These are phyloP conservation scores for Acanthiza pusilla DNA, from an alignment of 2,797 vertebrate genomes.

Conservation along the genomic window DNA sequence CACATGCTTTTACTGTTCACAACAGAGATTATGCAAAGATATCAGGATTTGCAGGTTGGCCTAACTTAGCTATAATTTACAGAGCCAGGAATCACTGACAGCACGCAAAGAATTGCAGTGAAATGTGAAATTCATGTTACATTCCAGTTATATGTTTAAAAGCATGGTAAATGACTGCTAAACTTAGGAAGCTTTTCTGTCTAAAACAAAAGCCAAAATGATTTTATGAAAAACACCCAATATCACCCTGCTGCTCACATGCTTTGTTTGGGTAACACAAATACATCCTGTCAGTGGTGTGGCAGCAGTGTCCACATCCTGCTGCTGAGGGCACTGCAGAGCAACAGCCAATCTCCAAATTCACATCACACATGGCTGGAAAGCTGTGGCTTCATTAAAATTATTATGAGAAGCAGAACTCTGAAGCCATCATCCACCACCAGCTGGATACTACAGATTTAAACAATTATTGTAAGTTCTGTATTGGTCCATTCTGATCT, in stretches of 20 bases:
- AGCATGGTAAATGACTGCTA: constrained; percentile 45
- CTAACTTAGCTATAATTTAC: constrained; percentile 44
- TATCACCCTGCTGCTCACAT: background rate
- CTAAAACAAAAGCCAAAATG: background rate
- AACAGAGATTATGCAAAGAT: constrained; percentile 45
- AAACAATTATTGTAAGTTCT: background rate
- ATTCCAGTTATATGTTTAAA: constrained; percentile 39
- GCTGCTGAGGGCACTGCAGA: constrained; percentile 23
- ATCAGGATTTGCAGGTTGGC: constrained; percentile 32
- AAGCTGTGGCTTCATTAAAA: constrained; percentile 44
- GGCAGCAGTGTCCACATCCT: background rate
- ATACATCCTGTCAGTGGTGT: background rate
- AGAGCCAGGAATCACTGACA: constrained; percentile 42
- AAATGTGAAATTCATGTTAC: constrained; percentile 52
- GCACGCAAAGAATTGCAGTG: constrained; percentile 46
- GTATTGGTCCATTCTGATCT: constrained; percentile 8
- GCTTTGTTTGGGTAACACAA: background rate
- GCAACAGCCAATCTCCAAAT: background rate
- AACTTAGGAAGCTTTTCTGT: constrained; percentile 27
- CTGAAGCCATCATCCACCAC: background rate
- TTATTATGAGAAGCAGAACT: constrained; percentile 17
- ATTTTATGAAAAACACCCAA: background rate
- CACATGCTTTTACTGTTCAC: constrained; percentile 39
- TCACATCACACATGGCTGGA: background rate
- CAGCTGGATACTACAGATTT: constrained; percentile 11